phyloP scores from a whole-genome alignment of 2,888 invertebrate genomes.

The Loripinus fragilis region DNA sequence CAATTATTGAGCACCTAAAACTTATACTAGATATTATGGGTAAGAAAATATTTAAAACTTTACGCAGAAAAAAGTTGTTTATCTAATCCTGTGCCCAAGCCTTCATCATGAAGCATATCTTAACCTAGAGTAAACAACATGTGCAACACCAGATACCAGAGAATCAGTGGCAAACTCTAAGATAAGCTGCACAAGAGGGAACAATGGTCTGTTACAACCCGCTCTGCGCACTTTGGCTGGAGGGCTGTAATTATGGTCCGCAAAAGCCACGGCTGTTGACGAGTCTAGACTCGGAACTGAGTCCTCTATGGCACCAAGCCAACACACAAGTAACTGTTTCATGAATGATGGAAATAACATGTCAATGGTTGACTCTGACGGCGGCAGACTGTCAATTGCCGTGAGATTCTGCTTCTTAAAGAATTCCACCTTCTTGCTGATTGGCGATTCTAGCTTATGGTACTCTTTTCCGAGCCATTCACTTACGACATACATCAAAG shows the following conservation, averaged over 20 bases:
- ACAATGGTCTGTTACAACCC: slow-evolving; percentile 19
- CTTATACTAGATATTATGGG: too few species aligned
- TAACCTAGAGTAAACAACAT: slow-evolving; percentile 73
- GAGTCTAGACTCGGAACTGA: slow-evolving; percentile 13
- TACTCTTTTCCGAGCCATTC: slow-evolving; percentile 74
- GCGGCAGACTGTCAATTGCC: slow-evolving; percentile 70
- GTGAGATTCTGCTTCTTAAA: slow-evolving; percentile 72
- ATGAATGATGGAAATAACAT: slow-evolving; percentile 72
- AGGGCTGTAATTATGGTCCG: slow-evolving; percentile 54
- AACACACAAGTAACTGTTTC: slow-evolving; percentile 65
- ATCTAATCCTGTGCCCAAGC: too few species aligned
- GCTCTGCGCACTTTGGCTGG: slow-evolving; percentile 14
- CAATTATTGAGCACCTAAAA: too few species aligned
- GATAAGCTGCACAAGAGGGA: slow-evolving; percentile 72
- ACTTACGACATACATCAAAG: slow-evolving; percentile 62
- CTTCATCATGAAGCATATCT: background rate
- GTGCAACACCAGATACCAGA: slow-evolving; percentile 75
- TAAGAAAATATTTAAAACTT: too few species aligned
- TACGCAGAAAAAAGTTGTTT: too few species aligned
- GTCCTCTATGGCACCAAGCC: slow-evolving; percentile 58
- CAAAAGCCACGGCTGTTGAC: slow-evolving; percentile 16
- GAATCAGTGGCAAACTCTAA: slow-evolving; percentile 76
- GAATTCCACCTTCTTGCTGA: slow-evolving; percentile 60
- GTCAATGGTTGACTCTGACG: slow-evolving; percentile 64
- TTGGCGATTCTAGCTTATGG: slow-evolving; percentile 55